Percentiles rank a stretch among this genome's conserved stretches.
Conservation (phyloP, 2,113 vertebrate species). For the Bufo gargarizans region DNA sequence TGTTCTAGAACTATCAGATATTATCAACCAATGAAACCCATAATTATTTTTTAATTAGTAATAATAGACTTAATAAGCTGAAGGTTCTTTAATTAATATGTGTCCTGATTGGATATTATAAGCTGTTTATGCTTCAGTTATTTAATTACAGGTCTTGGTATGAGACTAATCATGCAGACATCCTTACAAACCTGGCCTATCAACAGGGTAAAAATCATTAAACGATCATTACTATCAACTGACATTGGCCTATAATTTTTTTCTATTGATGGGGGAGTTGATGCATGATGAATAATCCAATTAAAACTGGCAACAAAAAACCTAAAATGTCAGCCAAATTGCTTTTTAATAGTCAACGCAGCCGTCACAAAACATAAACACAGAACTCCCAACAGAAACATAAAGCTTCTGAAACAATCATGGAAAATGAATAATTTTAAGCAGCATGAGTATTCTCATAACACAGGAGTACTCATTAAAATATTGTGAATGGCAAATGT, state of each 20-base stretch:
- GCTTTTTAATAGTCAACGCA: constrained; percentile 84
- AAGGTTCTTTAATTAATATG: constrained; percentile 65
- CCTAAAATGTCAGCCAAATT: constrained; percentile 85
- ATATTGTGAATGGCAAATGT: constrained; percentile 75
- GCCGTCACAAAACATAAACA: constrained; percentile 83
- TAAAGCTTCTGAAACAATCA: constrained; percentile 81
- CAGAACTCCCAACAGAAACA: constrained; percentile 77
- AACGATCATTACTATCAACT: constrained; percentile 80
- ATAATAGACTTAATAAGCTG: constrained; percentile 64
- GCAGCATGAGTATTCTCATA: constrained; percentile 78
- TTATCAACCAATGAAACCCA: background rate
- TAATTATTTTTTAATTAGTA: constrained; percentile 58
- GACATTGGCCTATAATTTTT: constrained; percentile 77
- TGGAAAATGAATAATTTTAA: constrained; percentile 83
- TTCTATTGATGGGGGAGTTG: constrained; percentile 81
- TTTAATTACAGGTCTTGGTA: constrained; percentile 79
- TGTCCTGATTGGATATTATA: constrained; percentile 66
- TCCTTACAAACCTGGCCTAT: constrained; percentile 70
- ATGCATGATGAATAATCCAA: constrained; percentile 86
- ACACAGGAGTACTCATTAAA: constrained; percentile 77
- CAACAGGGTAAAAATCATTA: constrained; percentile 79
- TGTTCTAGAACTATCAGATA: background rate
- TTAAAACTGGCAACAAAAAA: constrained; percentile 86
- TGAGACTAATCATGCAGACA: constrained; percentile 77
- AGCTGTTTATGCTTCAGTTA: constrained; percentile 76